These are phyloP conservation scores for Ceryle rudis DNA, from an alignment of 2,797 vertebrate genomes.

Conservation along the genomic window DNA sequence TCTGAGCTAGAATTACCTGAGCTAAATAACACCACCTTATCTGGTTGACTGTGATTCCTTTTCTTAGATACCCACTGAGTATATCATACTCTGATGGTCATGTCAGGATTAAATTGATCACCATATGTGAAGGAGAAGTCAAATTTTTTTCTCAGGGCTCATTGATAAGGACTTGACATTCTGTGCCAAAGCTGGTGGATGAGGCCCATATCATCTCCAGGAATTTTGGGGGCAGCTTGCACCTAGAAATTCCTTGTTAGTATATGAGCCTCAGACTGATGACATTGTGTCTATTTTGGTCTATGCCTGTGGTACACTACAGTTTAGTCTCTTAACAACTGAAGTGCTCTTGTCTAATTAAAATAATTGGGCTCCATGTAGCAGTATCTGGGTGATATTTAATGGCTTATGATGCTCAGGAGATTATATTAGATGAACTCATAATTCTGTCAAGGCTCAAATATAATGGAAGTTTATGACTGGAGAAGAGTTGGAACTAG, in stretches of 20 bases:
- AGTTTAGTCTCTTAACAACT: neutral
- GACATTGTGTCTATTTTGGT: slow-evolving; percentile 27
- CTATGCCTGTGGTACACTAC: neutral
- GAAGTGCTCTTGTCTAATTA: slow-evolving; percentile 48
- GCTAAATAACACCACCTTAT: neutral
- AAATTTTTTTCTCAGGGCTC: neutral
- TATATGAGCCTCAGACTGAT: neutral
- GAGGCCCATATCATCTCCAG: neutral
- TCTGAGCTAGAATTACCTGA: neutral
- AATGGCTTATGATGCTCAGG: slow-evolving; percentile 30
- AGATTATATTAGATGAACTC: slow-evolving; percentile 24
- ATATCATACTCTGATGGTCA: neutral
- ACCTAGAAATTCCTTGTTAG: neutral
- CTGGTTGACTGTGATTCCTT: neutral
- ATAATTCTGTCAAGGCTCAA: slow-evolving; percentile 6
- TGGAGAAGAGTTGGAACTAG: neutral
- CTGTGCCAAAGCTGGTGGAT: neutral
- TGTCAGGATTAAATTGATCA: neutral
- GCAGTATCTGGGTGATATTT: slow-evolving; percentile 25
- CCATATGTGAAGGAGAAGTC: neutral
- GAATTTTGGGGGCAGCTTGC: neutral
- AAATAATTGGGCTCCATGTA: slow-evolving; percentile 43
- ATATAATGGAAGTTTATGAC: neutral
- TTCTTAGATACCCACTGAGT: neutral
- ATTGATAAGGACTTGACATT: neutral